Evolutionary conservation across 2,888 invertebrate species (phyloP), one percentile per base, ranked within the genome.

Genomic region (Yponomeuta evonymella): DNA sequence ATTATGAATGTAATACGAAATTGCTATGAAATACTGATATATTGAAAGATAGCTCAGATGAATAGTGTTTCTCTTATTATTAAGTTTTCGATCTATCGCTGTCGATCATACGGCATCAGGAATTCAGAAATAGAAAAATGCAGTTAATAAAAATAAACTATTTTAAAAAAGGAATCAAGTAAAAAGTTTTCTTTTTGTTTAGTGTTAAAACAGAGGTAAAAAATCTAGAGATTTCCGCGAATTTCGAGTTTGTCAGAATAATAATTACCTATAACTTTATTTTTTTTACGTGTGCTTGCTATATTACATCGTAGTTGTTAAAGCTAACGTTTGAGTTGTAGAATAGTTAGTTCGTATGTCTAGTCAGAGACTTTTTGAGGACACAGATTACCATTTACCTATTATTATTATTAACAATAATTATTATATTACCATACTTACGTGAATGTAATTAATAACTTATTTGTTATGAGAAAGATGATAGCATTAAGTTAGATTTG

Each of bases 291-390:
- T 88, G 89, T 90, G 89, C 89, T 90, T 90, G 89, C 89, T 90
- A 88, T 87, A 88, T 89, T 87, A 86, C 78, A 78, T 78, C 78
- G 80, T 88, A 86, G 68, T 69, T 62, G 58, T 63, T 48, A 82
- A 82, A 76, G 75, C 74, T 86, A 86, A 84, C 81, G 76, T 79
- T 88, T 85, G 58, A 85, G 83, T 87, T 85, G 74, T 90, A 90
- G 88, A 78, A 81, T 89, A 89, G 85, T 80, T 83, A 83, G 82
- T 87, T 83, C 84, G 82, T 86, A 89, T 90, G 89, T 91, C 92
- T 92, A 92, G 92, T 92, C 92, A 92, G 91, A 88, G 92, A 92
- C 85, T 83, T 79, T 86, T 86, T 88, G 79, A 79, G 77, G 85
- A 87, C 85, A 85, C 78, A 83, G 86, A 89, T 89, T 90, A 90